Conservation (phyloP, 2,888 invertebrate species). For the Drosophila neoperkinsi region DNA sequence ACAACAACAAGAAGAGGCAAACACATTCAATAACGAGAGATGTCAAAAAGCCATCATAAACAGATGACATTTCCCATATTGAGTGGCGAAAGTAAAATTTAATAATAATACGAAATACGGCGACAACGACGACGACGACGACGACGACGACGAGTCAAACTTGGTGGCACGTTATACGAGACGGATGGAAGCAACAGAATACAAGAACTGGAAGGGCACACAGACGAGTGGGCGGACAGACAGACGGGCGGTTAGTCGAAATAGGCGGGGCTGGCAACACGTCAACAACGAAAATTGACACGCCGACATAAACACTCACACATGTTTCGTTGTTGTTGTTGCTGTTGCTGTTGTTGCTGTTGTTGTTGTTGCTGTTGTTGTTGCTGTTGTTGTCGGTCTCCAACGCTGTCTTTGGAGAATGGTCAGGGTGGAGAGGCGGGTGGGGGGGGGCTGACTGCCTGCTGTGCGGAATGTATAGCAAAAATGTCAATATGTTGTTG, state of each 20-base stretch:
- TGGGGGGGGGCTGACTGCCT: slow-evolving; percentile 48
- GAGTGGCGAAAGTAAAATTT: slow-evolving; percentile 82
- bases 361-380: background rate
- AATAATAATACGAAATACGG: slow-evolving; percentile 74
- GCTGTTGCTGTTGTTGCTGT: background rate
- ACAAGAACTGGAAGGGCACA: slow-evolving; percentile 23
- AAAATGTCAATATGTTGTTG: slow-evolving; percentile 82
- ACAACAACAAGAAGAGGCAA: slow-evolving; percentile 49
- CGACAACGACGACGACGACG: slow-evolving; percentile 23
- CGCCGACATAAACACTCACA: slow-evolving; percentile 82
- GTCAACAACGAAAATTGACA: slow-evolving; percentile 81
- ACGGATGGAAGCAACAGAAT: slow-evolving; percentile 23
- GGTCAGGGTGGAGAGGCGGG: background rate
- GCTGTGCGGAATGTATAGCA: slow-evolving; percentile 71
- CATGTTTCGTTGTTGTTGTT: slow-evolving; percentile 53
- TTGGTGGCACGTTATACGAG: slow-evolving; percentile 32
- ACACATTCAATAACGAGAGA: slow-evolving; percentile 77
- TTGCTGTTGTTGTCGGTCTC: slow-evolving; percentile 26
- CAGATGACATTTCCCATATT: slow-evolving; percentile 84
- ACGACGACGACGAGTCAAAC: slow-evolving; percentile 46
- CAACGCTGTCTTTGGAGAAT: slow-evolving; percentile 15
- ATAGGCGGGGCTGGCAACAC: slow-evolving; percentile 67
- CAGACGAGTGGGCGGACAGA: slow-evolving; percentile 22
- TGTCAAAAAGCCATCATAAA: slow-evolving; percentile 84
- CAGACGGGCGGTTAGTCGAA: slow-evolving; percentile 6